A percentile compares a stretch with the other conserved stretches of the same genome.
Evolutionary conservation across 2,797 vertebrate species (phyloP).

Genomic region (Sylvia borin): DNA sequence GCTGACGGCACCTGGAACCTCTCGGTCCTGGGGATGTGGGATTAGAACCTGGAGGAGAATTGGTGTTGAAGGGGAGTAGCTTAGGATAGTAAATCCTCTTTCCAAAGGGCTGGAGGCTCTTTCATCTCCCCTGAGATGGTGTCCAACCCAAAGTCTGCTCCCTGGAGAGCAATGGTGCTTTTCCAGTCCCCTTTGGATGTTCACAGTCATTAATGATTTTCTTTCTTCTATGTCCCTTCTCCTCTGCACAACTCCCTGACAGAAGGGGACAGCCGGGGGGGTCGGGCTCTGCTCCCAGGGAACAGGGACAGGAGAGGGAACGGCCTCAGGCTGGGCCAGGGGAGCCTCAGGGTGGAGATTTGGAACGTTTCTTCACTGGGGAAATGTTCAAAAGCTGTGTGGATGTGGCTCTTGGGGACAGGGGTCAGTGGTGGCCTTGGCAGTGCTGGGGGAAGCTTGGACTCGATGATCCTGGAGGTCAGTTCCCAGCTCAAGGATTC

Average conservation of each 20-base stretch:
- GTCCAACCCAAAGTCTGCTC: not conserved
- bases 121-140: not conserved
- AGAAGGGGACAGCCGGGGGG: not conserved
- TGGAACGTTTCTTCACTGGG: not conserved
- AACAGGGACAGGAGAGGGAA: not conserved
- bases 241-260: not conserved
- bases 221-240: not conserved
- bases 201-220: not conserved
- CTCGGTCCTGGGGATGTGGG: not conserved
- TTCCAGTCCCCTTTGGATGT: not conserved
- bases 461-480: not conserved
- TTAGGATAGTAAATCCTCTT: not conserved
- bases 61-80: not conserved
- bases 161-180: not conserved
- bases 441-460: not conserved
- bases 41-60: not conserved
- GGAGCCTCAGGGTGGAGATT: accelerated
- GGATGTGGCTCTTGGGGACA: not conserved
- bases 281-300: not conserved
- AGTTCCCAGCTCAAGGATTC: not conserved
- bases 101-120: not conserved
- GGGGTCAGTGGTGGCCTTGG: no score
- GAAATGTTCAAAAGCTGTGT: not conserved
- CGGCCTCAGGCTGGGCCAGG: not conserved
- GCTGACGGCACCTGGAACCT: not conserved